Evolutionary conservation across 2,888 invertebrate genomes (phyloP).

Genomic region (Synergus umbraculus): DNA sequence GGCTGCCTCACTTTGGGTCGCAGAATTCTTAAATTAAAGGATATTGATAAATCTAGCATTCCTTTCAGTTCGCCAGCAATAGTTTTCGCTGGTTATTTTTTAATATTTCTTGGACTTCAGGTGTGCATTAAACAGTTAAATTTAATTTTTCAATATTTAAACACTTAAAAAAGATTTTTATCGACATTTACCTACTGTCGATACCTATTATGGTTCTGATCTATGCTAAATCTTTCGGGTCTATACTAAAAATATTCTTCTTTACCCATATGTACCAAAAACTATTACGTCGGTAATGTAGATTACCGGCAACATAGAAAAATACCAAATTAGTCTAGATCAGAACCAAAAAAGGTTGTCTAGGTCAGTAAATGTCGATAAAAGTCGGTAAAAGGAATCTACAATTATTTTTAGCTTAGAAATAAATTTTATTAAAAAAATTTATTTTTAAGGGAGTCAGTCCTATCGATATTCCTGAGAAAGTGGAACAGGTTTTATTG

Average conservation of each 20-base stretch:
- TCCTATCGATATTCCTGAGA: not conserved
- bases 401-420: not conserved
- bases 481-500: slow-evolving; percentile 47
- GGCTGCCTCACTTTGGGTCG: slow-evolving; percentile 71
- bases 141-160: no score
- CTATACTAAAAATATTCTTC: not conserved
- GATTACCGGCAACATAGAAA: no score
- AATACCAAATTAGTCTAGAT: no score
- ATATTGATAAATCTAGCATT: slow-evolving; percentile 72
- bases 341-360: no score
- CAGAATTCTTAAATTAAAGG: slow-evolving; percentile 68
- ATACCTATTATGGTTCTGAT: not conserved
- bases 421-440: no score
- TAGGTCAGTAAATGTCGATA: not conserved
- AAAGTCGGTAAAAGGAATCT: not conserved
- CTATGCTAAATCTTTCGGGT: not conserved
- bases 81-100: slow-evolving; percentile 70
- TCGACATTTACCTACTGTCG: not conserved
- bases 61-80: slow-evolving; percentile 67
- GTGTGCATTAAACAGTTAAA: slow-evolving; percentile 47
- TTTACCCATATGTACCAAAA: not conserved
- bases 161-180: not conserved
- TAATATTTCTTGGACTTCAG: slow-evolving; percentile 72
- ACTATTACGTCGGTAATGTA: no score
- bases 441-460: not conserved